These are phyloP conservation scores for Diabrotica undecimpunctata DNA, from an alignment of 1,140 invertebrate genomes.

Conservation along the genomic window DNA sequence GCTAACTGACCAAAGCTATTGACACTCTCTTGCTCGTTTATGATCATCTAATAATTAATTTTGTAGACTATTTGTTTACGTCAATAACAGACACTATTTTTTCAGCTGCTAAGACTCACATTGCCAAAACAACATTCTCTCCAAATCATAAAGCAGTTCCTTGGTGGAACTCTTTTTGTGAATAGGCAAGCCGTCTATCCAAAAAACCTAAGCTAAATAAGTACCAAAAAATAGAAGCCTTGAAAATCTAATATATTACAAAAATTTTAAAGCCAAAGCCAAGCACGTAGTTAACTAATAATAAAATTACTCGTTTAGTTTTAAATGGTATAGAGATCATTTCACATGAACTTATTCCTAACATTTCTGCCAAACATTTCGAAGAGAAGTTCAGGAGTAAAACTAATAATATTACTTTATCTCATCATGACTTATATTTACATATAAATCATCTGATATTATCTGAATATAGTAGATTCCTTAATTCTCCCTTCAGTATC, in stretches of 20 bases:
- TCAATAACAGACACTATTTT: not conserved
- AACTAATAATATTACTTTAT: not conserved
- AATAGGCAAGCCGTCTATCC: not conserved
- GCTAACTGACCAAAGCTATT: no score
- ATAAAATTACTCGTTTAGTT: not conserved
- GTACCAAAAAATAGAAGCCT: conserved; percentile 6
- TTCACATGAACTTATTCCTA: no score
- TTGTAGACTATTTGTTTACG: not conserved
- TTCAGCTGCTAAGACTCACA: not conserved
- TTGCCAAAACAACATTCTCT: conserved; percentile 1
- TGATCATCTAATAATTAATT: no score
- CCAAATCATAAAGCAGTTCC: conserved; percentile 8
- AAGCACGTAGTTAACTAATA: conserved; percentile 5
- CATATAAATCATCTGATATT: not conserved
- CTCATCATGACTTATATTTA: no score
- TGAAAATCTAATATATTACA: conserved; percentile 9
- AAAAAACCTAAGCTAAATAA: conserved; percentile 10
- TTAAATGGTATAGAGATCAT: no score
- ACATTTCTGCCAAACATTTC: no score
- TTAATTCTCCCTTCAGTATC: not conserved
- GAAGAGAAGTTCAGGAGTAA: not conserved
- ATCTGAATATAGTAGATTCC: no score
- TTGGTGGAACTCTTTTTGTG: conserved; percentile 9
- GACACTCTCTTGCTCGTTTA: no score
- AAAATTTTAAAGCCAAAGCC: conserved; percentile 4